Evolutionary conservation across 64 coral and sea anemone genomes (phyloP), one percentile per base, ranked within the genome.

Genomic region (Anthopleura sola): DNA sequence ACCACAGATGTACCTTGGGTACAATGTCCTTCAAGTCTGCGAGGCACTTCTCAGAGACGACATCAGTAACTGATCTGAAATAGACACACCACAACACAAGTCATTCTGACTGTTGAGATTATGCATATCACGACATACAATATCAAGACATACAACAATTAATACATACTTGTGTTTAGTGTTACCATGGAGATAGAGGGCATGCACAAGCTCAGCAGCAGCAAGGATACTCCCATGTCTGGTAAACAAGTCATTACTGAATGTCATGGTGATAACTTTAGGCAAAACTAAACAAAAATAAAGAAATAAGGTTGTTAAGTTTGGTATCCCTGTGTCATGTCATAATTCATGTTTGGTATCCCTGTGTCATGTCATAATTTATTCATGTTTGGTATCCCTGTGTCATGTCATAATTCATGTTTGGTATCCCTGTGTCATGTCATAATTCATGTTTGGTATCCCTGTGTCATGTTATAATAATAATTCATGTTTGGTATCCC

Each of bases 221-320:
- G 89, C 93, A 14, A 91, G 56, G 24, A 95, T 95, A 36, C 88
- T 95, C 14, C 97, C 97, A 86, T 99, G 97, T 19, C 97, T 80
- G 39, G 93, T 90, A 78, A 86, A 86, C 18, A 99, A 78, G 40
- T 99, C 93, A 39, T 95, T 95, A 62, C 90, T 91, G 47, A 64
- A 88, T 3, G 92, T 95, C 68, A 84, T 77, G 32, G 87, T 49
- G 12, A 99, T 60, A 24, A 99, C 86, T 79, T 89, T 95, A 4
- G 93, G 97, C 28, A 99, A 82, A 50, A 95, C 97, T 99, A 84
- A 37, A 32, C 29, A 86, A 24, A 57, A 66, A 76, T 60, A 7
- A 82, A 56, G 53, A 82, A 46, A 53, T 16, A 7, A n/a, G 2
- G 10, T 38, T 56, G 44, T 44, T 44, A 44, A 44, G 39, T 44